These are phyloP conservation scores for Himalopsyche phryganea DNA, from an alignment of 1,140 invertebrate genomes.

Conservation along the genomic window DNA sequence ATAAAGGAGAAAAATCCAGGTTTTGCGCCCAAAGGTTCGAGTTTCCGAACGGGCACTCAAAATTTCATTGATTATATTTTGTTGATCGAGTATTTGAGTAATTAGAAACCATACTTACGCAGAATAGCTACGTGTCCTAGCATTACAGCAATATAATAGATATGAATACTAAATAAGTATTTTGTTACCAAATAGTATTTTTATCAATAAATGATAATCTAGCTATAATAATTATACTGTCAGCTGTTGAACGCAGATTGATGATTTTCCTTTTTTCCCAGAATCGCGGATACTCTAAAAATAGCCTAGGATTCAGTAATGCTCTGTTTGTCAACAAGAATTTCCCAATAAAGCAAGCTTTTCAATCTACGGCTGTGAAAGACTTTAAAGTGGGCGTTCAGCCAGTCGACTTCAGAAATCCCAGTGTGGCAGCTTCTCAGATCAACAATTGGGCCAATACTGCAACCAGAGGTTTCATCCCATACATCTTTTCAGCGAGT, in stretches of 20 bases:
- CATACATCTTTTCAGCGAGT: conserved; percentile 55
- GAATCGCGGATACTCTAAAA: conserved; percentile 38
- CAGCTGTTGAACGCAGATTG: no score
- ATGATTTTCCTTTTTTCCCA: conserved; percentile 26
- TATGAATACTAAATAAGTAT: no score
- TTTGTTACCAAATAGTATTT: no score
- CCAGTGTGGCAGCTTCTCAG: conserved; percentile 37
- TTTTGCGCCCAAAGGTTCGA: no score
- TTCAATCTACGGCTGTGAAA: conserved; percentile 37
- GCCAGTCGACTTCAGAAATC: conserved; percentile 50
- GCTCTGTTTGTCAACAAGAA: conserved; percentile 38
- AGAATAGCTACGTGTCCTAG: no score
- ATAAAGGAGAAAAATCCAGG: neutral
- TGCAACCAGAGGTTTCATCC: conserved; percentile 59
- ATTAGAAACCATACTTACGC: no score
- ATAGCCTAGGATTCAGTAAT: conserved; percentile 40
- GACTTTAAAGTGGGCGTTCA: conserved; percentile 41
- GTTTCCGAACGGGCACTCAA: no score
- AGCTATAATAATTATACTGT: no score
- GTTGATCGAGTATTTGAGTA: no score
- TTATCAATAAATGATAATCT: no score
- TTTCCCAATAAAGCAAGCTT: conserved; percentile 37
- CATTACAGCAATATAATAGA: no score
- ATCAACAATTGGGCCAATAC: conserved; percentile 66
- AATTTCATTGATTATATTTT: no score